Percentiles rank a stretch among this genome's conserved stretches.
Evolutionary conservation across 2,113 vertebrate genomes (phyloP).

Genomic region (Dipodomys ordii): DNA sequence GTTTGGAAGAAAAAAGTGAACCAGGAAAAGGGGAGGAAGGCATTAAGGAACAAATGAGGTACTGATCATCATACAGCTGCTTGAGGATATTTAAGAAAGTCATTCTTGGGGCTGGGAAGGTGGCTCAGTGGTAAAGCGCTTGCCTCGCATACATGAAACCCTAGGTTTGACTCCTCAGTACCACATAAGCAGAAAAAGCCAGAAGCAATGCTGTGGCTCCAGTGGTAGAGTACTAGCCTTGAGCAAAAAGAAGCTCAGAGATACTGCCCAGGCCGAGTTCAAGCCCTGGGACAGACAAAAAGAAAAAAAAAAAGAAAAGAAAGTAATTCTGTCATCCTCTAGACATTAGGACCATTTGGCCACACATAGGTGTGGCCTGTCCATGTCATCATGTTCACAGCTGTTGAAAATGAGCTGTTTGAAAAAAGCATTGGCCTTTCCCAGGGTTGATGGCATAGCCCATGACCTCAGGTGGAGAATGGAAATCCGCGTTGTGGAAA

Average conservation of each 20-base stretch:
- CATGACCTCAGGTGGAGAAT: not conserved
- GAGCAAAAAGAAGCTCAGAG: too few species aligned
- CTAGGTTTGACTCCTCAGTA: too few species aligned
- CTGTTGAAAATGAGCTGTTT: not conserved
- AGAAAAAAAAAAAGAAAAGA: too few species aligned
- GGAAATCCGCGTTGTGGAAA: not conserved
- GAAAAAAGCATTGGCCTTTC: not conserved
- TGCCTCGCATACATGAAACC: too few species aligned
- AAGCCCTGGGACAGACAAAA: too few species aligned
- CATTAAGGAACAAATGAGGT: not conserved
- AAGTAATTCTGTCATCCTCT: fast-evolving
- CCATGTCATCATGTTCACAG: not conserved
- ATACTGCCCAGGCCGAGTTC: too few species aligned
- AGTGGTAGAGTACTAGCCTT: too few species aligned
- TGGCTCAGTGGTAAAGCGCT: too few species aligned
- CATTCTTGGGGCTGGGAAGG: too few species aligned
- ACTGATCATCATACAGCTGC: not conserved
- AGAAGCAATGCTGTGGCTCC: too few species aligned
- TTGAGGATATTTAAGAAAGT: not conserved
- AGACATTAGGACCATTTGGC: not conserved
- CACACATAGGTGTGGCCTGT: not conserved
- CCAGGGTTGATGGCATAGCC: not conserved
- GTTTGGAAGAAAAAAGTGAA: not conserved
- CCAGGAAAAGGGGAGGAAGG: not conserved
- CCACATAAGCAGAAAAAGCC: too few species aligned